phyloP scores from a whole-genome alignment of 2,888 invertebrate species.

The Monoplex corrugatus region DNA sequence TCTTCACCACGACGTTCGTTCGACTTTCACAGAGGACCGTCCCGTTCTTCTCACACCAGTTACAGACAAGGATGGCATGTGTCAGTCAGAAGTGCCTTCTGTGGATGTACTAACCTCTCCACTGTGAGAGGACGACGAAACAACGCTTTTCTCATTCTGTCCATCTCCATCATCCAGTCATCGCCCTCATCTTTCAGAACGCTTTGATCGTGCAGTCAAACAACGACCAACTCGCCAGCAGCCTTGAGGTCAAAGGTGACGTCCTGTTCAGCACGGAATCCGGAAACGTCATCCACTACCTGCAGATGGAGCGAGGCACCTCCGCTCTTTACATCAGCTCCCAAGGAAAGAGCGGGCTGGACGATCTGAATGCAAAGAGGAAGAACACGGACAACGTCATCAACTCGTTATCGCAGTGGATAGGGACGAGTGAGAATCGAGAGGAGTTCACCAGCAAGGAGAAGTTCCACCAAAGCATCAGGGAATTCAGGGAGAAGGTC shows the following conservation, averaged over 20 bases:
- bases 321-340: conserved; percentile 68
- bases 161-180: conserved; percentile 52
- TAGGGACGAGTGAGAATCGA: not conserved
- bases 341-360: conserved; percentile 44
- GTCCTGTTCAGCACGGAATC: conserved; percentile 65
- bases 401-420: conserved; percentile 40
- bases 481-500: conserved; percentile 39
- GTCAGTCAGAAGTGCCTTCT: not conserved
- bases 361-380: conserved; percentile 9
- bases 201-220: conserved; percentile 46
- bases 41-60: not conserved
- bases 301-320: conserved; percentile 71
- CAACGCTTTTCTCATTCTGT: conserved; percentile 57
- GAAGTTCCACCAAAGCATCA: conserved; percentile 46
- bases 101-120: conserved; percentile 54
- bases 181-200: conserved; percentile 57
- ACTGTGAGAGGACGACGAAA: conserved; percentile 53
- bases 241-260: conserved; percentile 51
- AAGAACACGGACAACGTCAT: conserved; percentile 42
- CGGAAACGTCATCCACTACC: conserved; percentile 63
- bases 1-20: too few relatives aligned
- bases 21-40: too few relatives aligned
- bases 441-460: not conserved
- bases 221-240: conserved; percentile 29
- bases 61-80: not conserved